Conservation (phyloP, 1,140 invertebrate genomes). For the Drosophila burlai region DNA sequence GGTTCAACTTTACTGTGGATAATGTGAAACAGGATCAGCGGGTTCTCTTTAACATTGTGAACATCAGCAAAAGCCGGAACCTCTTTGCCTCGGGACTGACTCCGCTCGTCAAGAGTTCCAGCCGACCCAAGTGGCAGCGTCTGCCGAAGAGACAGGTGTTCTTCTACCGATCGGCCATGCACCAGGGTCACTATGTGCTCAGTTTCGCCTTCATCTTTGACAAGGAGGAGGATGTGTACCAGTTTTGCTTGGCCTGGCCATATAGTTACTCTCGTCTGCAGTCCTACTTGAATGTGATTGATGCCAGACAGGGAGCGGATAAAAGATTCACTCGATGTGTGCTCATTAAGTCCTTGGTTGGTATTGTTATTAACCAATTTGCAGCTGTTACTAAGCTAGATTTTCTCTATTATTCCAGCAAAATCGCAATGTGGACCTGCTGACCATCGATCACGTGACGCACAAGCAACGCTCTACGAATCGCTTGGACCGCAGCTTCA, state of each 20-base stretch:
- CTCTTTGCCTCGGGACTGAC: slow-evolving; percentile 96
- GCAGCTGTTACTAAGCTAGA: neutral
- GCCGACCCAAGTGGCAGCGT: slow-evolving; percentile 95
- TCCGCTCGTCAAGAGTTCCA: slow-evolving; percentile 96
- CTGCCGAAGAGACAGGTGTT: slow-evolving; percentile 95
- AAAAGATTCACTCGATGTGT: slow-evolving; percentile 67
- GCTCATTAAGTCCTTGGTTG: slow-evolving; percentile 72
- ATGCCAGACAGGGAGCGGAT: slow-evolving; percentile 85
- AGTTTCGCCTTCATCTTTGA: slow-evolving; percentile 98
- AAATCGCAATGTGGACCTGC: slow-evolving; percentile 94
- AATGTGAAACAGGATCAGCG: slow-evolving; percentile 97
- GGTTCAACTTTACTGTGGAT: slow-evolving; percentile 99
- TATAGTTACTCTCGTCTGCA: slow-evolving; percentile 97
- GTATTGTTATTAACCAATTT: neutral
- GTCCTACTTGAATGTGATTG: slow-evolving; percentile 92
- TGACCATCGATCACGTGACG: slow-evolving; percentile 91
- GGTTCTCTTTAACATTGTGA: slow-evolving; percentile 99
- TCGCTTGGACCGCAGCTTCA: slow-evolving; percentile 76
- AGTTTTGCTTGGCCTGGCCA: slow-evolving; percentile 96
- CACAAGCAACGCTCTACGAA: slow-evolving; percentile 77
- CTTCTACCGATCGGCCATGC: slow-evolving; percentile 96
- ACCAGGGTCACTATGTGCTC: slow-evolving; percentile 96
- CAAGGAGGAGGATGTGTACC: slow-evolving; percentile 96
- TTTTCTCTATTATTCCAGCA: slow-evolving; percentile 88
- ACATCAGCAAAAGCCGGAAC: slow-evolving; percentile 96